Conservation (phyloP, 2,113 vertebrate species). For the Tympanuchus pallidicinctus region DNA sequence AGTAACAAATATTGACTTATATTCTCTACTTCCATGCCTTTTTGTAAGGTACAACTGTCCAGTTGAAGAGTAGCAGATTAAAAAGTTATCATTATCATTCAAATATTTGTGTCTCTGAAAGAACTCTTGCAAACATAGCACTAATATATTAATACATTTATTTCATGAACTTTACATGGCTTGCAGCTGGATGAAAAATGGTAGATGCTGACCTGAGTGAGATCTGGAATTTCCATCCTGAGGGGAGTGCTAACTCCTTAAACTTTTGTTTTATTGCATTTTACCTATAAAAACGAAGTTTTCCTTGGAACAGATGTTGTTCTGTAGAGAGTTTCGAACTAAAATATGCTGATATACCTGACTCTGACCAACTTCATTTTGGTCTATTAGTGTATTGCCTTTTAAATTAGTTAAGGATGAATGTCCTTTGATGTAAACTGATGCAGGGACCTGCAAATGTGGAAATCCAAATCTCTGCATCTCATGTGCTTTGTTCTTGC, state of each 20-base stretch:
- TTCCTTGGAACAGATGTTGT: slow-evolving; percentile 12
- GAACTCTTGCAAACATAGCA: not conserved
- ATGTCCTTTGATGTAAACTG: not conserved
- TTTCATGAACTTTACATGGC: not conserved
- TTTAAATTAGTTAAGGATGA: not conserved
- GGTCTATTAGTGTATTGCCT: not conserved
- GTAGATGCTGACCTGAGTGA: not conserved
- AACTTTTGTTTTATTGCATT: not conserved
- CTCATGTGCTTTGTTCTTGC: not conserved
- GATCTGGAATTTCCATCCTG: not conserved
- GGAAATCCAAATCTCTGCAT: not conserved
- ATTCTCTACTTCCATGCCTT: not conserved
- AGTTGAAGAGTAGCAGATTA: not conserved
- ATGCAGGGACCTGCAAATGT: not conserved
- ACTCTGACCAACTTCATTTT: not conserved
- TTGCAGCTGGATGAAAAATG: slow-evolving; percentile 5
- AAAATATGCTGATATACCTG: not conserved
- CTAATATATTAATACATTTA: not conserved
- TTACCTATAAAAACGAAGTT: not conserved
- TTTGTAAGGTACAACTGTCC: not conserved
- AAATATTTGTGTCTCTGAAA: slow-evolving; percentile 15
- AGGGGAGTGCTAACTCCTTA: not conserved
- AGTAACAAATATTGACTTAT: not conserved
- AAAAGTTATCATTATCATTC: not conserved
- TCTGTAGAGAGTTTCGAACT: not conserved